Percentiles rank a stretch among this genome's conserved stretches.
phyloP scores from a whole-genome alignment of 2,113 vertebrate genomes.

The Perccottus glenii region DNA sequence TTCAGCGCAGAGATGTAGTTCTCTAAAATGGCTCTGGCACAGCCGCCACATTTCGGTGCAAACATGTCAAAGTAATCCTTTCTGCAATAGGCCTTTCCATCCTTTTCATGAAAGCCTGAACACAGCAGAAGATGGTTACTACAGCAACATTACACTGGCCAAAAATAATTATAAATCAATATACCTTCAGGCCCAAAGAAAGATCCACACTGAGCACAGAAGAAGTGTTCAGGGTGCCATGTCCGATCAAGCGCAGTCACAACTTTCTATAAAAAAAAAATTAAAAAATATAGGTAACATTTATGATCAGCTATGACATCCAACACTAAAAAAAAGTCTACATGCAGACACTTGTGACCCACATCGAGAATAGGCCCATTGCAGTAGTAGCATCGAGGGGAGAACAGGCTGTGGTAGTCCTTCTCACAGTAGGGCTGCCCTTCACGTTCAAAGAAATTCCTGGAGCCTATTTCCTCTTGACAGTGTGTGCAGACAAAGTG shows the following conservation, averaged over 20 bases:
- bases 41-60: constrained; percentile 96
- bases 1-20: constrained; percentile 99
- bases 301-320: background rate
- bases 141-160: background rate
- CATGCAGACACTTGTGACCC: constrained; percentile 52
- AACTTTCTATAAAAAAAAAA: constrained; percentile 87
- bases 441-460: constrained; percentile 98
- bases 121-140: background rate
- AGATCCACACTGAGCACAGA: constrained; percentile 97
- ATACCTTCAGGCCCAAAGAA: constrained; percentile 94
- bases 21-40: constrained; percentile 94
- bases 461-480: constrained; percentile 97
- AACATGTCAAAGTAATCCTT: constrained; percentile 99
- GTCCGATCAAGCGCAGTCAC: constrained; percentile 96
- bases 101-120: constrained; percentile 96
- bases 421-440: constrained; percentile 97
- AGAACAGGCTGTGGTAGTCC: constrained; percentile 97
- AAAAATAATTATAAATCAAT: background rate
- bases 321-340: background rate
- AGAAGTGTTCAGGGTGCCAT: constrained; percentile 99
- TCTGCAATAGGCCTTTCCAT: constrained; percentile 96
- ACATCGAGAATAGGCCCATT: constrained; percentile 97
- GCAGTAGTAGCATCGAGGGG: constrained; percentile 97
- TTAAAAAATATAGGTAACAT: background rate
- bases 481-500: constrained; percentile 99